A percentile compares a stretch with the other conserved stretches of the same genome.
phyloP scores from a whole-genome alignment of 1,140 invertebrate genomes.

The Diplogasteroides magnus region DNA sequence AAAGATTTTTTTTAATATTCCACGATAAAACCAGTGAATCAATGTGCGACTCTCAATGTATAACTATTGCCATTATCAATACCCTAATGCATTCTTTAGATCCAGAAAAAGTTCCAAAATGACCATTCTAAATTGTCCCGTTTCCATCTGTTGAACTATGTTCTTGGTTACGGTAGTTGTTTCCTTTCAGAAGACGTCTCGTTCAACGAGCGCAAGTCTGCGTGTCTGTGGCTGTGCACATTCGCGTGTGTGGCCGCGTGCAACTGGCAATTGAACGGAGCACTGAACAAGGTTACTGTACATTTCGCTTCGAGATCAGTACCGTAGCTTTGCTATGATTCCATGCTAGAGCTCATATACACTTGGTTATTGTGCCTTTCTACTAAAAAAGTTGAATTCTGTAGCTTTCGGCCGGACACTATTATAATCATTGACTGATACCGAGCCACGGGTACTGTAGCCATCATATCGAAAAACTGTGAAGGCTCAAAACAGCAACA shows the following conservation, averaged over 20 bases:
- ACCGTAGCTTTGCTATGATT: too few species aligned
- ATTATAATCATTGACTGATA: slow-evolving; percentile 8
- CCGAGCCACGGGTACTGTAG: not conserved
- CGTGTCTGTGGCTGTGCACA: slow-evolving; percentile 28
- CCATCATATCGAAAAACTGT: too few species aligned
- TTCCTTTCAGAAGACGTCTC: slow-evolving; percentile 15
- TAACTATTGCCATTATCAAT: not conserved
- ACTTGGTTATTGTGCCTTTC: not conserved
- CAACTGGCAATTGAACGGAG: slow-evolving; percentile 21
- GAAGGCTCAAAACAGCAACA: too few species aligned
- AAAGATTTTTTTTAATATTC: not conserved
- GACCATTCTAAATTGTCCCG: too few species aligned
- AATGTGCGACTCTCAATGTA: not conserved
- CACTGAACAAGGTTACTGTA: slow-evolving; percentile 16
- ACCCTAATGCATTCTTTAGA: too few species aligned
- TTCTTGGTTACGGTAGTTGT: not conserved
- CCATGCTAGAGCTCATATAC: not conserved
- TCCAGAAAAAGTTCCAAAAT: too few species aligned
- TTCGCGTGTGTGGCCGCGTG: slow-evolving; percentile 25
- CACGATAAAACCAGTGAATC: not conserved
- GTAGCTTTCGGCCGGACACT: not conserved
- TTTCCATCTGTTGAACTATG: slow-evolving; percentile 3
- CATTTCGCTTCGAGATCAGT: too few species aligned
- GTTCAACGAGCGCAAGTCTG: slow-evolving; percentile 20
- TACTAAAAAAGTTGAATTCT: not conserved